These are phyloP conservation scores for Meandrusa payeni DNA, from an alignment of 2,888 invertebrate genomes.

Conservation along the genomic window DNA sequence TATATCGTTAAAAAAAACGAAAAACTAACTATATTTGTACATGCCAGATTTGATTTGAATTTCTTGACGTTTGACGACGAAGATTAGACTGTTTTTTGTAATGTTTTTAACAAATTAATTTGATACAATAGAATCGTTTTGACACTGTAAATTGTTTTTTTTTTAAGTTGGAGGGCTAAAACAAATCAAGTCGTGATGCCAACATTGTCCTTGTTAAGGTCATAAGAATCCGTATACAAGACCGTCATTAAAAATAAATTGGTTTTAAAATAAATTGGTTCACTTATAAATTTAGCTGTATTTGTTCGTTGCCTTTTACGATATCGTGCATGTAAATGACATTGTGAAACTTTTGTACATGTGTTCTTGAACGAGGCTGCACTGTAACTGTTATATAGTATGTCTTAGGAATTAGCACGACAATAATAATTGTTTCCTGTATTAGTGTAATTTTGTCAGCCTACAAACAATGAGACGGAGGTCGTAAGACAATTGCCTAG, in stretches of 20 bases:
- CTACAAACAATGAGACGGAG: conserved; percentile 38
- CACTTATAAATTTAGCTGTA: neutral
- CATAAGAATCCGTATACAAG: no score
- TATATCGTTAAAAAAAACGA: no score
- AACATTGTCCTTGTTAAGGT: no score
- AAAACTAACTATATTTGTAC: no score
- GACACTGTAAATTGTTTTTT: no score
- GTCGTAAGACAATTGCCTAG: conserved; percentile 39
- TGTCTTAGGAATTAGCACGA: conserved; percentile 43
- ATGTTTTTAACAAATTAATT: no score
- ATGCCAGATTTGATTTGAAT: no score
- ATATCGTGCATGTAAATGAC: conserved; percentile 26
- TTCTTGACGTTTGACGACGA: no score
- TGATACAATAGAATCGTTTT: no score
- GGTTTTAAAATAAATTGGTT: neutral
- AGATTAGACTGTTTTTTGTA: no score
- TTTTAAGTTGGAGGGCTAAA: no score
- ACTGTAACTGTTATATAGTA: conserved; percentile 19
- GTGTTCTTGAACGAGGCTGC: conserved; percentile 31
- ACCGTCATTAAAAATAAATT: neutral
- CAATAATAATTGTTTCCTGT: conserved; percentile 46
- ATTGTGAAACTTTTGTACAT: conserved; percentile 33
- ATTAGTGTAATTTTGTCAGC: conserved; percentile 41
- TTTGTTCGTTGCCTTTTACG: neutral
- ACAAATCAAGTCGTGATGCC: no score